A percentile compares a stretch with the other conserved stretches of the same genome.
Conservation (phyloP, 2,113 vertebrate genomes). For the Microtus ochrogaster region DNA sequence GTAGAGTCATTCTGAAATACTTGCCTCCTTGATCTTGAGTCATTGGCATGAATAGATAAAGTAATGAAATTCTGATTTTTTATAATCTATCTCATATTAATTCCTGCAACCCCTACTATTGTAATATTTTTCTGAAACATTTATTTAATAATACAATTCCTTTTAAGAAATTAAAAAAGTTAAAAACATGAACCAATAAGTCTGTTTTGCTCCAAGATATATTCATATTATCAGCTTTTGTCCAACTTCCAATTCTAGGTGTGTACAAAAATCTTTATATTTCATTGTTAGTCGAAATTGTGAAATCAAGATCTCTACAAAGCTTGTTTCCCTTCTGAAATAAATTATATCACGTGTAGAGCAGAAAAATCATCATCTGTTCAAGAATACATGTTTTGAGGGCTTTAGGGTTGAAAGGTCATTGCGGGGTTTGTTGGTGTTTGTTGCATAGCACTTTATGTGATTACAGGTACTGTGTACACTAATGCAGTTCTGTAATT, state of each 20-base stretch:
- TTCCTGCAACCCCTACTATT: conserved; percentile 26
- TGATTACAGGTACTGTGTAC: conserved; percentile 50
- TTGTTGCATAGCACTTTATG: conserved; percentile 57
- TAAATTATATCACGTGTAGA: neutral
- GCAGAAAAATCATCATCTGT: neutral
- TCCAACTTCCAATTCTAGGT: conserved; percentile 15
- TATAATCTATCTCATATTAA: neutral
- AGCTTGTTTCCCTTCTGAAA: neutral
- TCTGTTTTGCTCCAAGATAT: neutral
- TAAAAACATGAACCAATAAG: neutral
- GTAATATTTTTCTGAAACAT: conserved; percentile 32
- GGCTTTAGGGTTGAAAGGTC: neutral
- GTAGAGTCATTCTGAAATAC: neutral
- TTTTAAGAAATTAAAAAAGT: conserved; percentile 35
- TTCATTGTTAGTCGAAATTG: conserved; percentile 41
- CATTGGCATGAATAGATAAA: conserved; percentile 17
- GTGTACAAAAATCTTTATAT: neutral
- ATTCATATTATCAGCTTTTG: neutral
- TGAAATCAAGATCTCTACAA: neutral
- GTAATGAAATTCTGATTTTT: conserved; percentile 47
- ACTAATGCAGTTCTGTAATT: conserved; percentile 55
- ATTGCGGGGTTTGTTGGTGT: conserved; percentile 14
- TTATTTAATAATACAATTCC: neutral
- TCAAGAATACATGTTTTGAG: neutral
- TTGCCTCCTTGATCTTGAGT: neutral